These are phyloP conservation scores for Argya squamiceps DNA, from an alignment of 2,797 vertebrate species.

Conservation along the genomic window DNA sequence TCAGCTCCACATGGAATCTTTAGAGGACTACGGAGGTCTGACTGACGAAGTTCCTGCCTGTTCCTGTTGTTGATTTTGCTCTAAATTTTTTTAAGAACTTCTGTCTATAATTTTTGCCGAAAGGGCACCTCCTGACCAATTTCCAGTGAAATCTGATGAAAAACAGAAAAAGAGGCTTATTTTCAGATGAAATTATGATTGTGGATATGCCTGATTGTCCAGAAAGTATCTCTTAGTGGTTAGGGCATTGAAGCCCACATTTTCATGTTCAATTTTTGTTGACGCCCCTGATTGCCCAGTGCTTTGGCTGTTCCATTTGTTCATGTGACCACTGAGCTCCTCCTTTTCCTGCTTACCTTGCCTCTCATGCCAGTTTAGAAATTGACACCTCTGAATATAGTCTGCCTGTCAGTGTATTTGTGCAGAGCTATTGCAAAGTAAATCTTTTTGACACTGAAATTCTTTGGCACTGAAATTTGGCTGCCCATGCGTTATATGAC, in stretches of 20 bases:
- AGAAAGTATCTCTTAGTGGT: background rate
- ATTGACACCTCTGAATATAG: background rate
- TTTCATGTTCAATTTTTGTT: background rate
- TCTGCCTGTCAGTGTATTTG: background rate
- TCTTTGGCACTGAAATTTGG: background rate
- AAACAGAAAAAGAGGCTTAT: background rate
- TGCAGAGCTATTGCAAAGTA: background rate
- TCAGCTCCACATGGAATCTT: background rate
- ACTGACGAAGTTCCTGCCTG: background rate
- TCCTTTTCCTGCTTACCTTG: background rate
- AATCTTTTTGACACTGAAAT: background rate
- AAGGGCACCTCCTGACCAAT: background rate
- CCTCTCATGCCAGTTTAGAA: background rate
- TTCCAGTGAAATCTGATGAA: background rate
- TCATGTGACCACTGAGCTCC: background rate
- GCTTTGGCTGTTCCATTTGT: background rate
- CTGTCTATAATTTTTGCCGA: background rate
- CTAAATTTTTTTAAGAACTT: background rate
- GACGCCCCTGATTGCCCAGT: background rate
- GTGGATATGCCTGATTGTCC: background rate
- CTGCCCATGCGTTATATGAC: fast-evolving
- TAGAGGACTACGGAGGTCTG: background rate
- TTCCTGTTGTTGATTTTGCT: background rate
- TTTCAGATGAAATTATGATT: background rate
- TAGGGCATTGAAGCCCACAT: background rate